Conservation (phyloP, 2,113 vertebrate genomes). For the Struthio camelus region DNA sequence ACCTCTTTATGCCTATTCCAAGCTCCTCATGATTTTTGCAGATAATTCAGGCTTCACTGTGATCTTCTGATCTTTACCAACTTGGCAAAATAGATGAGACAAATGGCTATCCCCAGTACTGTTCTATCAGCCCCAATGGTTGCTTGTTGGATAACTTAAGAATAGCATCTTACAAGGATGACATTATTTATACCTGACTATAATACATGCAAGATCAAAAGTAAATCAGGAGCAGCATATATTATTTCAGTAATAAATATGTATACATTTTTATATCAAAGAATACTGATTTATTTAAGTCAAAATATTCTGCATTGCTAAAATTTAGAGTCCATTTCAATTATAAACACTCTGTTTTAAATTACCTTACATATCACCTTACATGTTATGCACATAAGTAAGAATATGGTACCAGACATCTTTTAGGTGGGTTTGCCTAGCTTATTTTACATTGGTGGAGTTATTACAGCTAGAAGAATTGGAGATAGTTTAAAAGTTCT, state of each 20-base stretch:
- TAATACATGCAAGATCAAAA: not conserved
- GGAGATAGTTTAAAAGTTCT: not conserved
- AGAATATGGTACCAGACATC: not conserved
- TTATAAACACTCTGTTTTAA: not conserved
- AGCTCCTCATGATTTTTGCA: not conserved
- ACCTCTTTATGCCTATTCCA: not conserved
- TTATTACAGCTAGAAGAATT: not conserved
- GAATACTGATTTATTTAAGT: not conserved
- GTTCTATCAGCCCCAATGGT: not conserved
- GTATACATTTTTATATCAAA: not conserved
- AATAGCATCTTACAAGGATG: not conserved
- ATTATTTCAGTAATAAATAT: not conserved
- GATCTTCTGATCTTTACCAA: not conserved
- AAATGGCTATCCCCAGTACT: not conserved
- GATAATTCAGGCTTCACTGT: not conserved
- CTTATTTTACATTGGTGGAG: not conserved
- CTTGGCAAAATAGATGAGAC: not conserved
- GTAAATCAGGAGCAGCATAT: not conserved
- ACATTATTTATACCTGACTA: not conserved
- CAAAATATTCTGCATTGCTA: not conserved
- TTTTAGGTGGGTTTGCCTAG: not conserved
- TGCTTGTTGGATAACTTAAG: not conserved
- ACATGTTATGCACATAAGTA: not conserved
- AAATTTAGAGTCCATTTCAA: not conserved
- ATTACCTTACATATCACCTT: not conserved